Conservation (phyloP, 2,888 invertebrate genomes). For the Drosophila macrospina region DNA sequence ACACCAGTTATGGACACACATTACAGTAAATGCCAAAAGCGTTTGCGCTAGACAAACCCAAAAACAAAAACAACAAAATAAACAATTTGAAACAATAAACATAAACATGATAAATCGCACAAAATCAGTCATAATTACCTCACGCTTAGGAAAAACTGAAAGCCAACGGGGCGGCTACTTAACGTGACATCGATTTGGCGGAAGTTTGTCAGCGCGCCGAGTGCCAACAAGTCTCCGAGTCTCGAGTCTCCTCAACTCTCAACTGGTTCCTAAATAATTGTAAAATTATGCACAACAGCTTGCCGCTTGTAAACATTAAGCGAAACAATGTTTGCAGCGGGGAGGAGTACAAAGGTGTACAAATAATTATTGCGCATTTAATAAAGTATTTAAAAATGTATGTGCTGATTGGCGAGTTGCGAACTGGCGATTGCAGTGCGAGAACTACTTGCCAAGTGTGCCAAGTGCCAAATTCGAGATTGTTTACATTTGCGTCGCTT, state of each 20-base stretch:
- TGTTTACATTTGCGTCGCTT: slow-evolving; percentile 58
- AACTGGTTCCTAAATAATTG: slow-evolving; percentile 42
- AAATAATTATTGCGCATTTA: slow-evolving; percentile 65
- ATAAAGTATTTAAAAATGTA: slow-evolving; percentile 45
- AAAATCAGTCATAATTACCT: slow-evolving; percentile 68
- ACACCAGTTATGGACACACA: slow-evolving; percentile 49
- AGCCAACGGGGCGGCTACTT: slow-evolving; percentile 37
- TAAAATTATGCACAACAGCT: slow-evolving; percentile 51
- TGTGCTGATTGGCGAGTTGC: slow-evolving; percentile 33
- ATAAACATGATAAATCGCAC: slow-evolving; percentile 60
- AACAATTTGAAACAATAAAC: slow-evolving; percentile 6
- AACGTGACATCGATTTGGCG: slow-evolving; percentile 36
- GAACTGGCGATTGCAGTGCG: slow-evolving; percentile 7
- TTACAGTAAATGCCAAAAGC: slow-evolving; percentile 52
- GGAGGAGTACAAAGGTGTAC: not conserved
- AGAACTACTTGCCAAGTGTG: slow-evolving; percentile 38
- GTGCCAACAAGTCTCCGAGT: slow-evolving; percentile 27
- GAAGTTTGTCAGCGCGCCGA: slow-evolving; percentile 26
- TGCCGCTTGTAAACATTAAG: slow-evolving; percentile 49
- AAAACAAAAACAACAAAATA: slow-evolving; percentile 8
- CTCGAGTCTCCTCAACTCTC: slow-evolving; percentile 2
- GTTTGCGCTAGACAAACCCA: slow-evolving; percentile 39
- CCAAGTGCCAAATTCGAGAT: slow-evolving; percentile 48
- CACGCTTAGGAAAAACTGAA: slow-evolving; percentile 39
- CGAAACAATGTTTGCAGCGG: slow-evolving; percentile 23